Percentiles rank a stretch among this genome's conserved stretches.
These are phyloP conservation scores for Cabera pusaria DNA, from an alignment of 2,888 invertebrate species.

Conservation along the genomic window DNA sequence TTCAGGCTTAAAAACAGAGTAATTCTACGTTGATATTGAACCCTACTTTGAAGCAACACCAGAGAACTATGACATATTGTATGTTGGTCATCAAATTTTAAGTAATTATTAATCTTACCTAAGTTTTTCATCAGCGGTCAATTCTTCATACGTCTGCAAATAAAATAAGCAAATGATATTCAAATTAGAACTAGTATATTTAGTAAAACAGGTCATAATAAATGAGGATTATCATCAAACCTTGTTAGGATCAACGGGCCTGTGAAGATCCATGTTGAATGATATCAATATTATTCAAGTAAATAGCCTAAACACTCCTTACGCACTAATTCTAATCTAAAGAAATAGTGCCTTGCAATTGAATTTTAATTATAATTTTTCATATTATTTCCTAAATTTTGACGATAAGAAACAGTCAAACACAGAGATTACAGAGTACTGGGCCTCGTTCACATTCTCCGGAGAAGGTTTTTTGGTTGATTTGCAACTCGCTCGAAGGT, in stretches of 20 bases:
- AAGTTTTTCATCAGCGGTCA: slow-evolving; percentile 90
- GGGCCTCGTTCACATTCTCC: too few species aligned
- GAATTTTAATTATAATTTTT: too few species aligned
- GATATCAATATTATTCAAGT: neutral
- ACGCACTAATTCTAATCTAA: neutral
- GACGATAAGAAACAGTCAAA: too few species aligned
- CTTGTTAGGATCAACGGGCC: slow-evolving; percentile 77
- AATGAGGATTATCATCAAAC: slow-evolving; percentile 35
- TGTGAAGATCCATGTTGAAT: slow-evolving; percentile 70
- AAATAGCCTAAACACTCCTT: slow-evolving; percentile 1
- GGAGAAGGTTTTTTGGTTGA: too few species aligned
- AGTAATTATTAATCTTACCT: slow-evolving; percentile 75
- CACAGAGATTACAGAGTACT: too few species aligned
- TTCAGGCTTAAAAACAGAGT: too few species aligned
- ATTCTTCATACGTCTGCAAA: slow-evolving; percentile 87
- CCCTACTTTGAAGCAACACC: too few species aligned
- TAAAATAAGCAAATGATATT: slow-evolving; percentile 8
- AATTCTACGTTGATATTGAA: too few species aligned
- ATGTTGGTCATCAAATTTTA: neutral
- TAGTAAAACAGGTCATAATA: too few species aligned
- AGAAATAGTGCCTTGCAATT: too few species aligned
- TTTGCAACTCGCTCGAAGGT: too few species aligned
- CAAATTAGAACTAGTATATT: neutral
- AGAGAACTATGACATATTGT: neutral
- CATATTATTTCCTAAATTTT: too few species aligned